Evolutionary conservation across 1,140 invertebrate genomes (phyloP).

Genomic region (Drosophila pectinifera): DNA sequence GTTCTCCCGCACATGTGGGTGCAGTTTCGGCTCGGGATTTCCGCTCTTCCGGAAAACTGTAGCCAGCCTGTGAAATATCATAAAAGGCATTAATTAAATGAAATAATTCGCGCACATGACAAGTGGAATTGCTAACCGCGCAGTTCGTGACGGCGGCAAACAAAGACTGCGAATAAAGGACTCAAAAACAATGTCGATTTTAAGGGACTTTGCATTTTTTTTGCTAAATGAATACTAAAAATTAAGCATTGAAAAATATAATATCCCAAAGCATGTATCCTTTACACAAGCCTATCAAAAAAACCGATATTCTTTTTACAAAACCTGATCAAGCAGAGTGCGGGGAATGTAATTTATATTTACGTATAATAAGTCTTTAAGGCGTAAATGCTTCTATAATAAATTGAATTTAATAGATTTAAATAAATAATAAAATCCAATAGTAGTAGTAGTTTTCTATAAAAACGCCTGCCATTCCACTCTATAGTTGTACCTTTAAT

Average conservation of each 20-base stretch:
- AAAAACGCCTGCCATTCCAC: background rate
- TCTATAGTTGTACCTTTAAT: background rate
- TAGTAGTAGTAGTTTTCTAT: too few relatives aligned
- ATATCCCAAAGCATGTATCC: background rate
- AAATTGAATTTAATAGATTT: background rate
- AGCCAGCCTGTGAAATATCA: constrained; percentile 29
- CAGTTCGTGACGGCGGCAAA: constrained; percentile 33
- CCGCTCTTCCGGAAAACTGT: constrained; percentile 22
- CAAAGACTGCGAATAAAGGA: constrained; percentile 12
- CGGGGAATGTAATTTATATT: too few relatives aligned
- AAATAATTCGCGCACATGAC: constrained; percentile 35
- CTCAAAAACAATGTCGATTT: background rate
- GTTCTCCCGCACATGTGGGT: constrained; percentile 33
- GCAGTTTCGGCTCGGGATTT: constrained; percentile 4
- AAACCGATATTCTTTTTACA: too few relatives aligned
- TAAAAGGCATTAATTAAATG: constrained; percentile 67
- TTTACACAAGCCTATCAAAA: too few relatives aligned
- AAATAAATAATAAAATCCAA: background rate
- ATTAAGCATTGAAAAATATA: background rate
- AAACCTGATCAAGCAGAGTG: too few relatives aligned
- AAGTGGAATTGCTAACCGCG: constrained; percentile 49
- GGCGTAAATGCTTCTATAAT: too few relatives aligned
- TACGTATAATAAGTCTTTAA: too few relatives aligned
- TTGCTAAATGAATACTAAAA: background rate
- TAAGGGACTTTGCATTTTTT: background rate